phyloP scores from a whole-genome alignment of 2,888 invertebrate species.

The Cryptus armator region DNA sequence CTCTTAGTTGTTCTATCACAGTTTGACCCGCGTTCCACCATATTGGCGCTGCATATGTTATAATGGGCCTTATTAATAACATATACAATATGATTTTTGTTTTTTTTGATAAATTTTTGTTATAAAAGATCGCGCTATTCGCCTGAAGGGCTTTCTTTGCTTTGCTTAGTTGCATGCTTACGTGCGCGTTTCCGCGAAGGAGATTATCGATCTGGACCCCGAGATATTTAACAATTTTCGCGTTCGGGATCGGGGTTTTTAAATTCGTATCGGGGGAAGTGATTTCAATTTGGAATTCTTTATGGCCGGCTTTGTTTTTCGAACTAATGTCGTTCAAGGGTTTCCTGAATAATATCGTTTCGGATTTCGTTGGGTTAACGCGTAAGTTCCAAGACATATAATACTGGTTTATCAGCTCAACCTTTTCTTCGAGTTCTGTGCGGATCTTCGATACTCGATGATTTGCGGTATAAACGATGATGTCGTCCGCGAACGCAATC shows the following conservation, averaged over 20 bases:
- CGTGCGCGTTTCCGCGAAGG: constrained; percentile 16
- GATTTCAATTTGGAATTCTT: constrained; percentile 44
- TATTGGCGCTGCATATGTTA: background rate
- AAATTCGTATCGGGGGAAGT: background rate
- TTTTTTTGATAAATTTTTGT: background rate
- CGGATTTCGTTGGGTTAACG: too few species aligned
- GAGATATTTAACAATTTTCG: constrained; percentile 33
- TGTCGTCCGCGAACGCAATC: constrained; percentile 65
- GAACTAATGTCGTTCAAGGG: too few species aligned
- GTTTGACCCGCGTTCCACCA: constrained; percentile 16
- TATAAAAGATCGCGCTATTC: background rate
- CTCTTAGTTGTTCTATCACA: background rate
- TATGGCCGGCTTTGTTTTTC: constrained; percentile 11
- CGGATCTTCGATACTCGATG: background rate
- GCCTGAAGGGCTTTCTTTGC: background rate
- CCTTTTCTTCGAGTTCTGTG: too few species aligned
- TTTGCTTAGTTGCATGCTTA: constrained; percentile 25
- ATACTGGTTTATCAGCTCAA: too few species aligned
- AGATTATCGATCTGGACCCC: constrained; percentile 29
- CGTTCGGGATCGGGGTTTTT: background rate
- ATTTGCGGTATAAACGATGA: constrained; percentile 29
- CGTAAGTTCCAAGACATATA: too few species aligned
- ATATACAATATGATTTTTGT: background rate
- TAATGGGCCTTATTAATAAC: background rate
- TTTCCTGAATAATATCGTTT: too few species aligned